phyloP scores from a whole-genome alignment of 2,113 vertebrate genomes.

The Lutjanus erythropterus region DNA sequence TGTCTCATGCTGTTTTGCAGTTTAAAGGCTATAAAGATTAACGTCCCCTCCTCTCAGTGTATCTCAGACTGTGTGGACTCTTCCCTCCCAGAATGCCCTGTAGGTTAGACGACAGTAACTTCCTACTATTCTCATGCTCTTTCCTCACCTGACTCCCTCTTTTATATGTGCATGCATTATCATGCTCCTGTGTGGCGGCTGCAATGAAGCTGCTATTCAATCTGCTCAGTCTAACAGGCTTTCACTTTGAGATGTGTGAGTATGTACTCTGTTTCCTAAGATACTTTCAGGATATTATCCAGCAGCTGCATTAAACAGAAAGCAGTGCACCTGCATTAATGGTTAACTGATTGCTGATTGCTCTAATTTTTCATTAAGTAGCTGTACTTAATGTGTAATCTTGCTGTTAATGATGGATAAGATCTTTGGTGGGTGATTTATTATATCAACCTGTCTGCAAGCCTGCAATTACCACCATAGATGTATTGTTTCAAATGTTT shows the following conservation, averaged over 20 bases:
- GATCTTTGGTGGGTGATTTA: not conserved
- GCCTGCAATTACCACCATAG: conserved; percentile 2
- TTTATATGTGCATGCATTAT: not conserved
- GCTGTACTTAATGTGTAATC: conserved; percentile 4
- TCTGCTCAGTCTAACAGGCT: conserved; percentile 52
- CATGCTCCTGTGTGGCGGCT: not conserved
- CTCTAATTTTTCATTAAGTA: not conserved
- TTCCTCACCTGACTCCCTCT: conserved; percentile 7
- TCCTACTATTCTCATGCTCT: conserved; percentile 30
- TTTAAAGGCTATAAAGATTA: conserved; percentile 37
- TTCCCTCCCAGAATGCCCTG: conserved; percentile 14
- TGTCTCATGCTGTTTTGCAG: conserved; percentile 36
- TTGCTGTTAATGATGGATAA: conserved; percentile 24
- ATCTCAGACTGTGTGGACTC: conserved; percentile 9
- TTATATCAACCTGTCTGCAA: not conserved
- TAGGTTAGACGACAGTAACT: conserved; percentile 4
- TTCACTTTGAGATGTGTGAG: conserved; percentile 36
- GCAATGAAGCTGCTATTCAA: conserved; percentile 34
- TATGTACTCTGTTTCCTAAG: conserved; percentile 11
- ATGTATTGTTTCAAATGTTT: too few species aligned
- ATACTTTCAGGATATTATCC: conserved; percentile 10
- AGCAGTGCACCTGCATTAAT: conserved; percentile 28
- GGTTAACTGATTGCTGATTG: conserved; percentile 15
- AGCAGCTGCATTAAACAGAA: conserved; percentile 31
- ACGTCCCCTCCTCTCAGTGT: conserved; percentile 9